phyloP scores from a whole-genome alignment of 2,113 vertebrate genomes.

The Furnarius figulus region DNA sequence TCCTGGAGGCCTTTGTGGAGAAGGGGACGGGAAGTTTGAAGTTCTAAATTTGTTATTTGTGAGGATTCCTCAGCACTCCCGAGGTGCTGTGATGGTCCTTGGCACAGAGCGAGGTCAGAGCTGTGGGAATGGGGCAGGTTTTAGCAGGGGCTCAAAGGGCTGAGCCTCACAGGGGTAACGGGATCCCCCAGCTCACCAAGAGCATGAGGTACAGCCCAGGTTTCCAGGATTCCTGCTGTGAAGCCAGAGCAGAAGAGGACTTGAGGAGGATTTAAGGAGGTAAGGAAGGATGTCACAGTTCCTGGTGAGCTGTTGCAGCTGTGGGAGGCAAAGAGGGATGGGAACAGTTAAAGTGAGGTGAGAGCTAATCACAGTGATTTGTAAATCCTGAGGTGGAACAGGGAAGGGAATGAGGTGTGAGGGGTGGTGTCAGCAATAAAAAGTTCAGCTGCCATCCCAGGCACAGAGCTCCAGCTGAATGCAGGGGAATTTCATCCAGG shows the following conservation, averaged over 20 bases:
- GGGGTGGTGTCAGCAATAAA: fast-evolving
- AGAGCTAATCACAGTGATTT: background rate
- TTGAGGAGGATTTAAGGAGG: background rate
- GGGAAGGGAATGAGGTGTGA: background rate
- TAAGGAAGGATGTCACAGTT: background rate
- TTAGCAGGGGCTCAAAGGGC: background rate
- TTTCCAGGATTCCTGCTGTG: background rate
- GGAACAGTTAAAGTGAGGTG: background rate
- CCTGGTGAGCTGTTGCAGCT: background rate
- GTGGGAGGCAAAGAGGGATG: background rate
- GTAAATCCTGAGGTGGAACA: background rate
- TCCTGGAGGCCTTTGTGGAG: background rate
- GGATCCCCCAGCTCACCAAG: fast-evolving
- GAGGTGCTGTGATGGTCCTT: fast-evolving
- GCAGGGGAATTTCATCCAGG: background rate
- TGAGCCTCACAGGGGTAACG: fast-evolving
- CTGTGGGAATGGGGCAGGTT: background rate
- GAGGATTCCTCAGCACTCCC: fast-evolving
- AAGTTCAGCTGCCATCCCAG: background rate
- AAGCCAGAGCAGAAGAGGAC: background rate
- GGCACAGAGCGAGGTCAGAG: fast-evolving
- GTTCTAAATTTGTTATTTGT: background rate
- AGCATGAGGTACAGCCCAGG: fast-evolving
- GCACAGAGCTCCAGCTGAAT: fast-evolving
- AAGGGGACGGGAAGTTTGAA: background rate